Base-by-base conservation (phyloP, 2,797 vertebrate species). In the Anas flavirostris region DNA sequence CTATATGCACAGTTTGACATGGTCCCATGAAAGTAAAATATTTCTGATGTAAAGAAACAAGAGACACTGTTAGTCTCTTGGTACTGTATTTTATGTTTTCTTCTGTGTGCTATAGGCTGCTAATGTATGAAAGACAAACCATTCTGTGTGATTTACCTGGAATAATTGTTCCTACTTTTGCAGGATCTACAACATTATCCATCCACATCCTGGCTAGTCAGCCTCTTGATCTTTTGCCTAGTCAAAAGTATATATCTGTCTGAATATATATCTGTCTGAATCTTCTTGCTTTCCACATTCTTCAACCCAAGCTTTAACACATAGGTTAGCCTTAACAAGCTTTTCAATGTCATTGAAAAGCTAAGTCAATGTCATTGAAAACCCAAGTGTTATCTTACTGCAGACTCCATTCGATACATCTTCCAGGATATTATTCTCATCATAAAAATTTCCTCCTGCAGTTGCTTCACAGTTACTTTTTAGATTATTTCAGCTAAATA, bases 191-290 rank as follows among this genome's bases (percentile, higher is more conserved):
- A 85, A 19, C 17, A 83, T 70, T 33, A 93, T 88, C 79, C 85
- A 48, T 92, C 37, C 58, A 68, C 62, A 43, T 88, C 55, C 35
- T 75, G 82, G 16, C 55, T 93, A 79, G 64, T 88, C 79, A 95
- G 43, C 18, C n/a, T 26, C 43, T 95, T 93, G 91, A 91, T 83
- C 66, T 76, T 91, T 94, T 89, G 68, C 69, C 29, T 84, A 63
- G 58, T 67, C 60, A 93, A 87, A 95, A 67, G 6, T 68, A 62
- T 62, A 83, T 82, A 2, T 86, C 73, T 94, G 35, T 85, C 79
- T 93, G 53, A 93, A 63, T 81, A n/a, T n/a, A n/a, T n/a, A 91
- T 86, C 73, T 94, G 35, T 85, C 79, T 93, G 53, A 93, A 63
- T 81, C 62, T 85, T 91, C 68, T 77, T 86, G 17, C 16, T 94